phyloP scores from a whole-genome alignment of 1,140 invertebrate genomes.

The Anagrus nilaparvatae region DNA sequence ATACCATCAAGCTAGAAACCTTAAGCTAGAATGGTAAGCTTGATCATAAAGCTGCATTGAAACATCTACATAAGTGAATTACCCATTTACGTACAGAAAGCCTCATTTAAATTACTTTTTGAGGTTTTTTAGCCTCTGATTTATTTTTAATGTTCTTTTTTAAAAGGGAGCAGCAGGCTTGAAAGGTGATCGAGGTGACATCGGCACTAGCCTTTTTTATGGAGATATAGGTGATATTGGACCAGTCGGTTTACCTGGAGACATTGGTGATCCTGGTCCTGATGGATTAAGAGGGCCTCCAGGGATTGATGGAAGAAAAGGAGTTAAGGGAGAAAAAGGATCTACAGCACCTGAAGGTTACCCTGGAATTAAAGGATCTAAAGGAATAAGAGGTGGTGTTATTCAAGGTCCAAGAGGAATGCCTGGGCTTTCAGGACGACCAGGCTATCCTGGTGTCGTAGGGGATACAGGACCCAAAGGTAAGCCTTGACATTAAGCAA shows the following conservation, averaged over 20 bases:
- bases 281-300: constrained; percentile 35
- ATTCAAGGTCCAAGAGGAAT: constrained; percentile 36
- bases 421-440: constrained; percentile 38
- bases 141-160: not conserved
- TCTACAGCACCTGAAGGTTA: constrained; percentile 30
- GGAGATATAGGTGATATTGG: constrained; percentile 36
- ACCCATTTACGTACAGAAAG: not conserved
- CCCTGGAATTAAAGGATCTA: constrained; percentile 32
- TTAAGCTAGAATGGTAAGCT: too few species aligned
- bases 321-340: constrained; percentile 46
- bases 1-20: too few species aligned
- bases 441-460: constrained; percentile 37
- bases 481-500: too few species aligned
- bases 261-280: constrained; percentile 31
- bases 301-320: constrained; percentile 41
- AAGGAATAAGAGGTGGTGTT: constrained; percentile 36
- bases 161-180: constrained; percentile 27
- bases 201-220: constrained; percentile 32
- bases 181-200: constrained; percentile 43
- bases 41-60: too few species aligned
- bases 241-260: constrained; percentile 29
- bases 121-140: not conserved
- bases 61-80: too few species aligned
- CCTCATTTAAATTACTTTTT: too few species aligned
- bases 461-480: constrained; percentile 42